Evolutionary conservation across 2,113 vertebrate species (phyloP).

Genomic region (Deroptyus accipitrinus): DNA sequence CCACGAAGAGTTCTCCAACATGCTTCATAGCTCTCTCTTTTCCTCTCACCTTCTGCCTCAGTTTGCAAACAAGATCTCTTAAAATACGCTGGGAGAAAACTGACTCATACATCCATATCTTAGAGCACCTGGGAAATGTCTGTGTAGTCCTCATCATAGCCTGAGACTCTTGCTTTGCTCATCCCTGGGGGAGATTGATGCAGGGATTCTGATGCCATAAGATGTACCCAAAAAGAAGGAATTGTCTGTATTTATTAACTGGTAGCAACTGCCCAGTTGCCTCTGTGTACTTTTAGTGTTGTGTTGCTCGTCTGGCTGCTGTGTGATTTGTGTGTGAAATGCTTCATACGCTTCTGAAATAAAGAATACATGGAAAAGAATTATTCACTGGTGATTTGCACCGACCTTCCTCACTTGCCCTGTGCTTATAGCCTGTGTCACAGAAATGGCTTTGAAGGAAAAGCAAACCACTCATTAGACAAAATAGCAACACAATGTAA

Average conservation of each 20-base stretch:
- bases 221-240: background rate
- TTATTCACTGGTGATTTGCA: background rate
- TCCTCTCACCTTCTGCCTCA: background rate
- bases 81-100: background rate
- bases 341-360: background rate
- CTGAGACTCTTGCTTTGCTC: background rate
- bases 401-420: background rate
- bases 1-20: background rate
- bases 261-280: fast-evolving
- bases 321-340: background rate
- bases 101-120: background rate
- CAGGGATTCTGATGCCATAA: background rate
- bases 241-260: background rate
- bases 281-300: background rate
- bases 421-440: background rate
- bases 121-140: background rate
- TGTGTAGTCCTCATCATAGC: background rate
- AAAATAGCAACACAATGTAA: background rate
- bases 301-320: background rate
- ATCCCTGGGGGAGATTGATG: background rate
- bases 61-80: background rate
- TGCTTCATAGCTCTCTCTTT: background rate
- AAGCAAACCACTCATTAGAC: background rate
- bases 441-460: background rate
- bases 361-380: background rate